Evolutionary conservation across 1,140 invertebrate species (phyloP).

Genomic region (Hylaeus volcanicus): DNA sequence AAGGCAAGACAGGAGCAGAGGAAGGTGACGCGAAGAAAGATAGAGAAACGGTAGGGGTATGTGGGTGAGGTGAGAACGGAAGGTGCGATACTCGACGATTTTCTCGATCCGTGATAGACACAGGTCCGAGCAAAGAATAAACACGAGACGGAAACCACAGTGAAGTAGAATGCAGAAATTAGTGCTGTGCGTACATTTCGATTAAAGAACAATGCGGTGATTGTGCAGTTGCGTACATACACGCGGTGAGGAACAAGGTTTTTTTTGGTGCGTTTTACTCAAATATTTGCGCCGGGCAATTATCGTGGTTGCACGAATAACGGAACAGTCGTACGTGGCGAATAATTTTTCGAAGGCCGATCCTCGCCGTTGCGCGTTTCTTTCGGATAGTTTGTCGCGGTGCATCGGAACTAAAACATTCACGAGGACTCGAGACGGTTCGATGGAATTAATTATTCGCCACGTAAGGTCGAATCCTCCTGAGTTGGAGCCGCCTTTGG

Average conservation of each 20-base stretch:
- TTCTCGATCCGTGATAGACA: constrained; percentile 34
- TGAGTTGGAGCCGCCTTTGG: not conserved
- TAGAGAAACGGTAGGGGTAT: not conserved
- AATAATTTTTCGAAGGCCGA: not conserved
- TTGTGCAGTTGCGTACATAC: constrained; percentile 62
- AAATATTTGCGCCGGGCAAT: constrained; percentile 5
- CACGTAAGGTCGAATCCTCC: not conserved
- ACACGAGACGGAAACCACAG: constrained; percentile 35
- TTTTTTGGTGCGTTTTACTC: not conserved
- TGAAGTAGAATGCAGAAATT: constrained; percentile 59
- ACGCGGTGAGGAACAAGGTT: constrained; percentile 10
- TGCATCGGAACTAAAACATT: too few species aligned
- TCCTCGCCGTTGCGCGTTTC: not conserved
- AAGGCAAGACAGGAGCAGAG: constrained; percentile 9
- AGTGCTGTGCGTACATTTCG: constrained; percentile 77
- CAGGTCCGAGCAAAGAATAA: constrained; percentile 38
- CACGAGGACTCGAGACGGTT: not conserved
- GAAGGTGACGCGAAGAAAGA: constrained; percentile 3
- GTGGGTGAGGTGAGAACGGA: not conserved
- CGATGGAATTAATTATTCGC: constrained; percentile 22
- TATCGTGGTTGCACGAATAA: not conserved
- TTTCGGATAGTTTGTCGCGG: too few species aligned
- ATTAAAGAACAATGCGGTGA: constrained; percentile 61
- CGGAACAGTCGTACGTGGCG: not conserved
- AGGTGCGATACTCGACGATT: constrained; percentile 40